A percentile compares a stretch with the other conserved stretches of the same genome.
phyloP scores from a whole-genome alignment of 2,113 vertebrate species.

The Pelvicachromis taeniatus region DNA sequence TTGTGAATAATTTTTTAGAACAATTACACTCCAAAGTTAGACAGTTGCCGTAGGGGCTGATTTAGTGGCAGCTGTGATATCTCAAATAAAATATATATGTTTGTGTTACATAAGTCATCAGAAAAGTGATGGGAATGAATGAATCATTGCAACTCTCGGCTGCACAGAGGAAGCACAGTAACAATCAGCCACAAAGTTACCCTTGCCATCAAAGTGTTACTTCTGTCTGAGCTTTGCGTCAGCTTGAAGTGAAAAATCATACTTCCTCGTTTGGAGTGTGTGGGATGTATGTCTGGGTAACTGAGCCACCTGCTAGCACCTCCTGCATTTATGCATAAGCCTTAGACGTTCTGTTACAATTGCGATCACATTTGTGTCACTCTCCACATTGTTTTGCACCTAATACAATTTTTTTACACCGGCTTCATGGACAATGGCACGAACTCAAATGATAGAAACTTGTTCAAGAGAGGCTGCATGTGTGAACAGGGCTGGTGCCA shows the following conservation, averaged over 20 bases:
- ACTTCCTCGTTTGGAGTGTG: slow-evolving; percentile 16
- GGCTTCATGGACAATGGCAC: not conserved
- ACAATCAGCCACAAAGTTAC: slow-evolving; percentile 16
- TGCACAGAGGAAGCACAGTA: not conserved
- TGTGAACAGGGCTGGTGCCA: not conserved
- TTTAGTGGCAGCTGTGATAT: not conserved
- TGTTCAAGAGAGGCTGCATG: not conserved
- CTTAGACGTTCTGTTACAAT: slow-evolving; percentile 3
- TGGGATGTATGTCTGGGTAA: slow-evolving; percentile 23
- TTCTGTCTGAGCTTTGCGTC: slow-evolving; percentile 6
- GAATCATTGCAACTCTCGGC: not conserved
- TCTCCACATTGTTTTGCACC: slow-evolving; percentile 16
- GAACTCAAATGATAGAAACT: slow-evolving; percentile 13
- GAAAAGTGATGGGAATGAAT: not conserved
- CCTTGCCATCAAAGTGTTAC: not conserved
- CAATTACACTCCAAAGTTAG: not conserved
- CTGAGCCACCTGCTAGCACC: slow-evolving; percentile 34
- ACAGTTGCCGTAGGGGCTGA: not conserved
- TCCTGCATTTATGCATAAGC: slow-evolving; percentile 51
- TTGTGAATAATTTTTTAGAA: not conserved
- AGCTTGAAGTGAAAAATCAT: slow-evolving; percentile 26
- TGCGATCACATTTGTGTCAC: slow-evolving; percentile 22
- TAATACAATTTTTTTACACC: not conserved
- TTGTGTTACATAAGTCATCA: not conserved
- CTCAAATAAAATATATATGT: not conserved